Evolutionary conservation across 2,888 invertebrate species (phyloP).

Genomic region (Eueremaeus valkanovi): DNA sequence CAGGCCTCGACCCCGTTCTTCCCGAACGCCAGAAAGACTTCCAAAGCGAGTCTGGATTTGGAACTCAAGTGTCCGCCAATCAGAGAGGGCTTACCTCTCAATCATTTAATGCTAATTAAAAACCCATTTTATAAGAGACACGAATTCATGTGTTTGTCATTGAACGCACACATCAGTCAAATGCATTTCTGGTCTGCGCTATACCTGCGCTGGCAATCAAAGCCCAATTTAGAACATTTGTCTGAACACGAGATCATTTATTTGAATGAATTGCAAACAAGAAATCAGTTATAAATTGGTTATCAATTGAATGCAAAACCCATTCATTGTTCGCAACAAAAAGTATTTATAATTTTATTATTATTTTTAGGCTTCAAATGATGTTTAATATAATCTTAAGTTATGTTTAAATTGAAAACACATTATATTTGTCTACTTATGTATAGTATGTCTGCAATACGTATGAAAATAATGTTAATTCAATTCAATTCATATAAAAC

Average conservation of each 20-base stretch:
- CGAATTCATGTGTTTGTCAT: neutral
- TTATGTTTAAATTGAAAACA: too few species aligned
- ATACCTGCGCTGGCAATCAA: constrained; percentile 40
- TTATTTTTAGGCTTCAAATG: too few species aligned
- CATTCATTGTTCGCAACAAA: neutral
- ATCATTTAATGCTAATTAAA: constrained; percentile 29
- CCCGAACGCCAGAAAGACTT: neutral
- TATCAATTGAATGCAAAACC: neutral
- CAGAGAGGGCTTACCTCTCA: neutral
- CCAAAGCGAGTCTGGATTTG: neutral
- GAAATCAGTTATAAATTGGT: constrained; percentile 15
- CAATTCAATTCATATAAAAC: too few species aligned
- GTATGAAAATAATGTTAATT: too few species aligned
- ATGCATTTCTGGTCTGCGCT: constrained; percentile 37
- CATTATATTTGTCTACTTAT: too few species aligned
- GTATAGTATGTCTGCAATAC: too few species aligned
- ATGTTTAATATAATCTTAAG: too few species aligned
- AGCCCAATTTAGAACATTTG: neutral
- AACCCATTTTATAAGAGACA: constrained; percentile 35
- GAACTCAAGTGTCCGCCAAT: neutral
- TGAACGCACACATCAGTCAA: constrained; percentile 35
- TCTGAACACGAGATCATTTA: constrained; percentile 16
- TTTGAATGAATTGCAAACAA: constrained; percentile 20
- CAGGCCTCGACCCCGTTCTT: neutral
- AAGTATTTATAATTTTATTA: constrained; percentile 6